Percentiles rank a stretch among this genome's conserved stretches.
phyloP scores from a whole-genome alignment of 2,888 invertebrate genomes.

The Brachycybe producta region DNA sequence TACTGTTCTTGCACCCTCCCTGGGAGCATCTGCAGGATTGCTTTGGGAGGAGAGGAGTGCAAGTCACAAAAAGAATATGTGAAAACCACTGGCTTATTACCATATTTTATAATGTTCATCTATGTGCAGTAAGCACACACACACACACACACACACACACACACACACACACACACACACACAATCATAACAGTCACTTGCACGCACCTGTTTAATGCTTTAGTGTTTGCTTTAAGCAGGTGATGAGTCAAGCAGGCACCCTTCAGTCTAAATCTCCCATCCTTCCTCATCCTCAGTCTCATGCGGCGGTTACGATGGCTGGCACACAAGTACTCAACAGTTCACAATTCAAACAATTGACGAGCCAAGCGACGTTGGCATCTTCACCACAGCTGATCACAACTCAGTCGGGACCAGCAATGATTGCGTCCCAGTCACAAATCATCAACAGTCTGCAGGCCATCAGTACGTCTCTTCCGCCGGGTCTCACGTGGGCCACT shows the following conservation, averaged over 20 bases:
- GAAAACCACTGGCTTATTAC: too few relatives aligned
- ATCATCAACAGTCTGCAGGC: constrained; percentile 50
- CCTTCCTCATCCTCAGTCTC: constrained; percentile 19
- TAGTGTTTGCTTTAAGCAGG: too few relatives aligned
- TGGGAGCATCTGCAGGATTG: too few relatives aligned
- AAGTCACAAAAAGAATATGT: too few relatives aligned
- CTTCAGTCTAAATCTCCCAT: constrained; percentile 25
- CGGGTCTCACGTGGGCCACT: constrained; percentile 56
- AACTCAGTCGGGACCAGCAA: constrained; percentile 43
- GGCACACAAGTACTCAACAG: constrained; percentile 21
- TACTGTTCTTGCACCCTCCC: too few relatives aligned
- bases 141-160: too few relatives aligned
- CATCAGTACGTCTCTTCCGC: constrained; percentile 44
- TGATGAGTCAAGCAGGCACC: constrained; percentile 23
- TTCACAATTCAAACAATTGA: constrained; percentile 24
- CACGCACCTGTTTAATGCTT: too few relatives aligned
- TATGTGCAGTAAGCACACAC: too few relatives aligned
- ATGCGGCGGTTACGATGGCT: constrained; percentile 11
- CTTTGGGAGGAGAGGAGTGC: too few relatives aligned
- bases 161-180: too few relatives aligned
- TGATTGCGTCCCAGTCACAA: constrained; percentile 51
- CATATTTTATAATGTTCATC: too few relatives aligned
- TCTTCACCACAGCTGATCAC: constrained; percentile 42
- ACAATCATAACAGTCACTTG: too few relatives aligned
- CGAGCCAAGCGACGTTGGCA: constrained; percentile 22